These are phyloP conservation scores for Drosophila teissieri DNA, from an alignment of 1,140 invertebrate genomes.

Conservation along the genomic window DNA sequence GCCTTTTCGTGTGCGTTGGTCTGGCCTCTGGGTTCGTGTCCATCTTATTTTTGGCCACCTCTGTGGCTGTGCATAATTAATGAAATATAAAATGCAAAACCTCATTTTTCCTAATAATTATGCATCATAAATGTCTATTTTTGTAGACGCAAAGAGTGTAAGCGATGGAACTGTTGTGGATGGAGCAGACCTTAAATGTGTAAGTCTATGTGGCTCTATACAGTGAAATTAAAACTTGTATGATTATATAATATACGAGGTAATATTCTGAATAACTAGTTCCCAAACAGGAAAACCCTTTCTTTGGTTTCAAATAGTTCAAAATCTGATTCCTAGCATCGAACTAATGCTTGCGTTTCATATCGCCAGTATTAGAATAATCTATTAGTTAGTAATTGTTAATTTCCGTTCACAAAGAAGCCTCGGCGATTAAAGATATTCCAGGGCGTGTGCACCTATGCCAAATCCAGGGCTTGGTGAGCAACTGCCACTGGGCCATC, in stretches of 20 bases:
- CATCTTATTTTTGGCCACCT: slow-evolving; percentile 1
- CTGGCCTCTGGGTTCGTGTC: slow-evolving; percentile 35
- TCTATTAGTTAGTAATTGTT: slow-evolving; percentile 23
- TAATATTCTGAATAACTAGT: no score
- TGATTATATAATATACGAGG: no score
- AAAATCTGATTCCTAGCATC: background rate
- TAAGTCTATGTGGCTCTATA: no score
- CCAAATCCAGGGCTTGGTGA: slow-evolving; percentile 67
- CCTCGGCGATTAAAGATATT: slow-evolving; percentile 3
- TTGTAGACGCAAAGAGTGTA: background rate
- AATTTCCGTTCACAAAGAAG: slow-evolving; percentile 27
- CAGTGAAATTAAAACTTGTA: no score
- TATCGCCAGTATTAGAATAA: background rate
- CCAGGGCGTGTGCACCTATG: slow-evolving; percentile 15
- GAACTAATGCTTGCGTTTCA: background rate
- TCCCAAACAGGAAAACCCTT: no score
- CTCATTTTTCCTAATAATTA: slow-evolving; percentile 61
- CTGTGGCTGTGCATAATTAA: slow-evolving; percentile 74
- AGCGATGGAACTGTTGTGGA: no score
- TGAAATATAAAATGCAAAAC: slow-evolving; percentile 78
- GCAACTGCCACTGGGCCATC: slow-evolving; percentile 54
- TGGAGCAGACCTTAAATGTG: background rate
- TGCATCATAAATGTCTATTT: slow-evolving; percentile 56
- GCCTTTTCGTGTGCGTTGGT: slow-evolving; percentile 70
- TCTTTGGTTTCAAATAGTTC: no score